Evolutionary conservation across 2,888 invertebrate genomes (phyloP).

Genomic region (Baccha elongata): DNA sequence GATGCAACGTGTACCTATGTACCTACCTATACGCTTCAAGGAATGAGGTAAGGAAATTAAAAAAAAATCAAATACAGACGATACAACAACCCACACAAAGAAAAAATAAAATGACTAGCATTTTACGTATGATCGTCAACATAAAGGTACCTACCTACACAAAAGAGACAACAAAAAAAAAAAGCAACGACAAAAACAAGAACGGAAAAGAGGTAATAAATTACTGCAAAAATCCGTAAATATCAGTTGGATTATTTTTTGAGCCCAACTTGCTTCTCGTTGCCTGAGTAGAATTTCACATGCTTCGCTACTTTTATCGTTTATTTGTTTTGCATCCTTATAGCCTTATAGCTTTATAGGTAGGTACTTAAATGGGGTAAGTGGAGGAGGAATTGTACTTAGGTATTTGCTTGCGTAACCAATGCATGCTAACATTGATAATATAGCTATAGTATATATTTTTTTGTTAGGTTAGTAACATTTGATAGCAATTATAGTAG

Average conservation of each 20-base stretch:
- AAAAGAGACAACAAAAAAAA: slow-evolving; percentile 31
- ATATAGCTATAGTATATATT: slow-evolving; percentile 54
- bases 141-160: slow-evolving; percentile 13
- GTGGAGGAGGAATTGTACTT: slow-evolving; percentile 53
- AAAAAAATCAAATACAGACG: slow-evolving; percentile 31
- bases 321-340: slow-evolving; percentile 44
- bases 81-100: slow-evolving; percentile 42
- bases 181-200: slow-evolving; percentile 35
- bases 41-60: slow-evolving; percentile 48
- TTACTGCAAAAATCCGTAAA: slow-evolving; percentile 69
- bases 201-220: slow-evolving; percentile 65
- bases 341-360: no score
- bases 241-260: slow-evolving; percentile 72
- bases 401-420: slow-evolving; percentile 8
- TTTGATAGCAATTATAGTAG: no score
- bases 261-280: slow-evolving; percentile 50
- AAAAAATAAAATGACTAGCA: slow-evolving; percentile 28
- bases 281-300: slow-evolving; percentile 38
- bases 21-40: slow-evolving; percentile 35
- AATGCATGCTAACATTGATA: slow-evolving; percentile 46
- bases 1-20: slow-evolving; percentile 33
- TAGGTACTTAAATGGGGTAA: slow-evolving; percentile 45
- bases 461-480: slow-evolving; percentile 66
- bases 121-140: slow-evolving; percentile 32
- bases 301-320: slow-evolving; percentile 40